Percentiles rank a stretch among this genome's conserved stretches.
These are phyloP conservation scores for Eudorcas thomsonii DNA, from an alignment of 2,113 vertebrate genomes.

Conservation along the genomic window DNA sequence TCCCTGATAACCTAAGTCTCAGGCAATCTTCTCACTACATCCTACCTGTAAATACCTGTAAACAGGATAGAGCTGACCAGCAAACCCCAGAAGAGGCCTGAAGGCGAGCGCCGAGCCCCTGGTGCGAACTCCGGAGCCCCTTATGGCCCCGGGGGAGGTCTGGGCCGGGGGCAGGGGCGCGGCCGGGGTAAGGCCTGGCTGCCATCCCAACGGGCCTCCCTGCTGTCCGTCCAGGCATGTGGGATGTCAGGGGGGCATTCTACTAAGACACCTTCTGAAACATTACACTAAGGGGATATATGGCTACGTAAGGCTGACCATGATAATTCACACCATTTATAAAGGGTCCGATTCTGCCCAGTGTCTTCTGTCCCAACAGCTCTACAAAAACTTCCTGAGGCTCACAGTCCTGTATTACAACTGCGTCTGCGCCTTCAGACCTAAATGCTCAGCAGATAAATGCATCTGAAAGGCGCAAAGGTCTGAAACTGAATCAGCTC, in stretches of 20 bases:
- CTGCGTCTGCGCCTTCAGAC: neutral
- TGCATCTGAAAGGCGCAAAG: accelerated
- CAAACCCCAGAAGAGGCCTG: neutral
- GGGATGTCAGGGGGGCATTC: accelerated
- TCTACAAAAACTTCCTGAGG: neutral
- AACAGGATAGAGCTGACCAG: neutral
- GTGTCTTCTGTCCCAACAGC: accelerated
- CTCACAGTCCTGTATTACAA: accelerated
- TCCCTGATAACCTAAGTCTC: neutral
- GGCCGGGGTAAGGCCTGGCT: no score
- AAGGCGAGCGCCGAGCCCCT: accelerated
- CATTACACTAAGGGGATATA: neutral
- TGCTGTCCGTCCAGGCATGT: accelerated
- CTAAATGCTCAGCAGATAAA: neutral
- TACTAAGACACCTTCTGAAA: neutral
- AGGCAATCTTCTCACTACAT: neutral
- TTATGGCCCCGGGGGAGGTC: accelerated
- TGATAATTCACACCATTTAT: neutral
- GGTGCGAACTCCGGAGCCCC: neutral
- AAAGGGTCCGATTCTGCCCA: neutral
- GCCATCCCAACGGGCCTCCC: accelerated
- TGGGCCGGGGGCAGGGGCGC: accelerated
- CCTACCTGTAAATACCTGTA: neutral
- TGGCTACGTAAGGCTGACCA: neutral
- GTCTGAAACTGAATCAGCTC: neutral